phyloP scores from a whole-genome alignment of 2,888 invertebrate species.

The Iselma pallidipennis region DNA sequence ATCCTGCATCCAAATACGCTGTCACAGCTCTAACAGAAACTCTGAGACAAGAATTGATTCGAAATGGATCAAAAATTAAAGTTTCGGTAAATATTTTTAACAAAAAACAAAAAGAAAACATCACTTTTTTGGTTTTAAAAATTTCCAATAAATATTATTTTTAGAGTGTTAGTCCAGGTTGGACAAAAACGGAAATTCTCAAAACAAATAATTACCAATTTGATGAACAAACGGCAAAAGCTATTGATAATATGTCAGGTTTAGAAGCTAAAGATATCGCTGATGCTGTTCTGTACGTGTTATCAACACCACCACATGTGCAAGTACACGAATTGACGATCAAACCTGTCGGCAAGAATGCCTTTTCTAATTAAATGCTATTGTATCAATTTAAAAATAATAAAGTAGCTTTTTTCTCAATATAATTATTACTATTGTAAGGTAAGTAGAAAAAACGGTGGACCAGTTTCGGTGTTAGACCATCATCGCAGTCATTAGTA shows the following conservation, averaged over 20 bases:
- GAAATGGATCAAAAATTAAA: slow-evolving; percentile 11
- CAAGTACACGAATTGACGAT: slow-evolving; percentile 10
- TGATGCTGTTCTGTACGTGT: slow-evolving; percentile 16
- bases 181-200: slow-evolving; percentile 5
- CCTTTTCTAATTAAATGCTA: too few species aligned
- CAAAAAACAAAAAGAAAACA: too few species aligned
- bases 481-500: too few species aligned
- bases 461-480: too few species aligned
- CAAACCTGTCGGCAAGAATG: not conserved
- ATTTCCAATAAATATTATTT: not conserved
- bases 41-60: slow-evolving; percentile 16
- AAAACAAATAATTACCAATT: not conserved
- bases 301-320: slow-evolving; percentile 23
- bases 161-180: slow-evolving; percentile 25
- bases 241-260: not conserved
- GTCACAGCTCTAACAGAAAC: slow-evolving; percentile 24
- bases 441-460: too few species aligned
- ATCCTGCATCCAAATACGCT: slow-evolving; percentile 23
- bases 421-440: too few species aligned
- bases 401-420: too few species aligned
- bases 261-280: slow-evolving; percentile 20
- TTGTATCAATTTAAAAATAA: too few species aligned
- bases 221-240: not conserved
- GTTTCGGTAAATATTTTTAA: slow-evolving; percentile 20
- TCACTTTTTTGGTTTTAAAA: not conserved